A percentile compares a stretch with the other conserved stretches of the same genome.
These are phyloP conservation scores for Xerus rutilus DNA, from an alignment of 2,797 vertebrate species.

Conservation along the genomic window DNA sequence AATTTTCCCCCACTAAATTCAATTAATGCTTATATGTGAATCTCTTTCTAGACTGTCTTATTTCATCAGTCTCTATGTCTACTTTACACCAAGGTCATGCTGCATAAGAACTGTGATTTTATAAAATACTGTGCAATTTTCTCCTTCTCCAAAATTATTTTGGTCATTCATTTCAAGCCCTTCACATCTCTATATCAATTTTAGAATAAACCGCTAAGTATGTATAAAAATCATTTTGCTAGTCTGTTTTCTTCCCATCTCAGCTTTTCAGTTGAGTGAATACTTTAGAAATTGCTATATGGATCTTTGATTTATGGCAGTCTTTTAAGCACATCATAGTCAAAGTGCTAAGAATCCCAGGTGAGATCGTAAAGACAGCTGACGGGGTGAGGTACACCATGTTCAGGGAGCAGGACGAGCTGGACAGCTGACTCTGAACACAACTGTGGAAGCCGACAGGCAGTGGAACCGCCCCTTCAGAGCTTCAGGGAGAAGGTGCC, in stretches of 20 bases:
- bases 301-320: background rate
- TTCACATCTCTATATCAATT: background rate
- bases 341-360: background rate
- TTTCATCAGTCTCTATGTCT: no score
- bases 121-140: background rate
- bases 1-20: background rate
- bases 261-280: background rate
- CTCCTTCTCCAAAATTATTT: background rate
- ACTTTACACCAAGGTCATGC: background rate
- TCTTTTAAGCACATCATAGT: background rate
- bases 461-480: background rate
- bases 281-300: background rate
- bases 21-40: background rate
- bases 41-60: background rate
- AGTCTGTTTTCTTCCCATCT: background rate
- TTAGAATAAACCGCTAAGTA: background rate
- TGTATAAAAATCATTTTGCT: background rate
- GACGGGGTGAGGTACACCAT: fast-evolving
- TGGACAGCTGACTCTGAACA: background rate
- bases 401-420: background rate
- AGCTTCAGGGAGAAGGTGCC: background rate
- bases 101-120: background rate
- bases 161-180: background rate
- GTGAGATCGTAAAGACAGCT: background rate
- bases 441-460: background rate